Evolutionary conservation across 2,113 vertebrate species (phyloP).

Genomic region (Pantherophis guttatus): DNA sequence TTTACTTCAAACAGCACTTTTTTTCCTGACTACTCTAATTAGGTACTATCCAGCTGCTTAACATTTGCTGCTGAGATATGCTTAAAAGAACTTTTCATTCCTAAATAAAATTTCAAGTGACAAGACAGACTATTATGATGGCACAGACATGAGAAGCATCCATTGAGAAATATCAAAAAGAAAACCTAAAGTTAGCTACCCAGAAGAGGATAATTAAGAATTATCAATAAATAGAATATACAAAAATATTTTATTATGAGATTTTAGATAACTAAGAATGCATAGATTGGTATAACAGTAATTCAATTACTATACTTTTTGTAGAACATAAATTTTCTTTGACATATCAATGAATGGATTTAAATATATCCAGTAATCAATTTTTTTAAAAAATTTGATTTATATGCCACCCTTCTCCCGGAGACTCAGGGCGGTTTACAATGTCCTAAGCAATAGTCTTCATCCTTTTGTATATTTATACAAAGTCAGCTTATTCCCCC

Average conservation of each 20-base stretch:
- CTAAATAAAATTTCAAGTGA: constrained; percentile 25
- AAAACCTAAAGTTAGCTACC: not conserved
- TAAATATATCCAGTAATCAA: not conserved
- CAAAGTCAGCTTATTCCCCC: no score
- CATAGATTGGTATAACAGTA: not conserved
- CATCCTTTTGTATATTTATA: no score
- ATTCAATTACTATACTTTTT: not conserved
- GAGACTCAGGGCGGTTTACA: no score
- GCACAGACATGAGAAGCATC: not conserved
- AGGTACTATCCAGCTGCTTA: constrained; percentile 63
- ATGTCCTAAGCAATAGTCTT: no score
- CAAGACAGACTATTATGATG: constrained; percentile 18
- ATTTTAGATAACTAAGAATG: not conserved
- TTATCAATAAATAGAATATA: not conserved
- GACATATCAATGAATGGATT: not conserved
- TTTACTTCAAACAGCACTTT: constrained; percentile 42
- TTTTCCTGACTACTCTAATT: constrained; percentile 48
- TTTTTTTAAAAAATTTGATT: not conserved
- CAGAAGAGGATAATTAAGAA: not conserved
- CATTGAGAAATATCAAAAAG: constrained; percentile 3
- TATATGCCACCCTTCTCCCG: no score
- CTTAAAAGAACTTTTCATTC: constrained; percentile 17
- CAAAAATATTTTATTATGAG: not conserved
- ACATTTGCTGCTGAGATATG: constrained; percentile 39
- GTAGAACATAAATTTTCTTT: not conserved